Evolutionary conservation across 2,797 vertebrate species (phyloP).

Genomic region (Heterohyrax brucei): DNA sequence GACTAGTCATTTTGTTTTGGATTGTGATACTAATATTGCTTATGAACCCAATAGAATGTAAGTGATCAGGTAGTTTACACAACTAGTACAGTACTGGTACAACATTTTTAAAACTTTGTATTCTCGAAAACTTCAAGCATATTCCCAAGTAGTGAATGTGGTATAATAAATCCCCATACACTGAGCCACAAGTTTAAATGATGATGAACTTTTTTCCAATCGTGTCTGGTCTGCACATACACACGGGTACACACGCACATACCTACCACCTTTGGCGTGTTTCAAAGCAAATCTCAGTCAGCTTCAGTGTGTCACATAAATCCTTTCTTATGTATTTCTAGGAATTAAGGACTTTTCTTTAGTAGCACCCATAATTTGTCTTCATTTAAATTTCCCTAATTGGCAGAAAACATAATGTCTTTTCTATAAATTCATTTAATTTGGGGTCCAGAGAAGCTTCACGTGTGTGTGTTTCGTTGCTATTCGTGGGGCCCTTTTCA

Average conservation of each 20-base stretch:
- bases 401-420: neutral
- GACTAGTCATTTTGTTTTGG: conserved; percentile 1
- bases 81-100: neutral
- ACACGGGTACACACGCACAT: neutral
- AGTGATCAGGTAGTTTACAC: neutral
- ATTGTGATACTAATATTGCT: neutral
- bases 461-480: neutral
- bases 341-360: neutral
- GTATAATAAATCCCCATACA: neutral
- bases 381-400: neutral
- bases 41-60: neutral
- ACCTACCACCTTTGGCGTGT: neutral
- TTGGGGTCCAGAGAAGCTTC: neutral
- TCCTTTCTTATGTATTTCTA: conserved; percentile 8
- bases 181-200: neutral
- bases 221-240: neutral
- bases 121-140: neutral
- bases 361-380: neutral
- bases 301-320: neutral
- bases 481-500: neutral
- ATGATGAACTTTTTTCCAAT: neutral
- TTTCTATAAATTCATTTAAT: neutral
- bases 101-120: conserved; percentile 44
- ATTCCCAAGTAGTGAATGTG: neutral
- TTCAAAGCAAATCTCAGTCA: neutral